Base-by-base conservation (phyloP, 2,888 invertebrate species). In the Phasia obesa region DNA sequence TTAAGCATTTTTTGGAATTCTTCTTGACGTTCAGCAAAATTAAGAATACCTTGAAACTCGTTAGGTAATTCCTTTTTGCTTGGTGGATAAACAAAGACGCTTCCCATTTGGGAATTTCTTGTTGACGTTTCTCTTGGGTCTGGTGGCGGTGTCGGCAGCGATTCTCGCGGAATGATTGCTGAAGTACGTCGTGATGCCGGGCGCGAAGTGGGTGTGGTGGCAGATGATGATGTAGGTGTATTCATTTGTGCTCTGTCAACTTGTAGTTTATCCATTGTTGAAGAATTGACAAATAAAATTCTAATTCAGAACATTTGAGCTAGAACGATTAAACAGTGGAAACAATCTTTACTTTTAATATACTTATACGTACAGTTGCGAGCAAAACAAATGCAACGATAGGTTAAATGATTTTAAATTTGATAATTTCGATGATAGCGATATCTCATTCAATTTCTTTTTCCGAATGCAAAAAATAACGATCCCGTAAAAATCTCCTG, bases 111-210 rank as follows among this genome's bases (percentile, higher is more conserved):
- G 25, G 49, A 44, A 42, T 49, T 27, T 80, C 80, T 51, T 47
- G 60, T n/a, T 19, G 67, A 9, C 9, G 59, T 49, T 53, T 87
- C 86, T 25, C 86, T 87, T 73, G 88, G 87, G 76, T 89, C 88
- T 2, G 90, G 89, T 17, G 89, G 89, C 4, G 89, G 88, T 23
- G 89, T 88, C 21, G 90, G 89, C 75, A 89, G 77, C 74, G 87
- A 84, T 49, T 89, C 89, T 74, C 87, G 77, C 35, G 75, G 76
- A 76, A 77, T 83, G 71, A 70, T 81, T 69, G 76, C 64, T 57
- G 85, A 85, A 49, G 84, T 84, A 67, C 85, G 85, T 38, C 85
- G 79, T 65, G 85, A 85, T 17, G 84, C 51, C 51, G 85, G 65
- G 38, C 78, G 83, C 13, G 85, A 81, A 62, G 83, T 78, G 7